Percentiles rank a stretch among this genome's conserved stretches.
phyloP scores from a whole-genome alignment of 1,140 invertebrate genomes.

The Periplaneta americana region DNA sequence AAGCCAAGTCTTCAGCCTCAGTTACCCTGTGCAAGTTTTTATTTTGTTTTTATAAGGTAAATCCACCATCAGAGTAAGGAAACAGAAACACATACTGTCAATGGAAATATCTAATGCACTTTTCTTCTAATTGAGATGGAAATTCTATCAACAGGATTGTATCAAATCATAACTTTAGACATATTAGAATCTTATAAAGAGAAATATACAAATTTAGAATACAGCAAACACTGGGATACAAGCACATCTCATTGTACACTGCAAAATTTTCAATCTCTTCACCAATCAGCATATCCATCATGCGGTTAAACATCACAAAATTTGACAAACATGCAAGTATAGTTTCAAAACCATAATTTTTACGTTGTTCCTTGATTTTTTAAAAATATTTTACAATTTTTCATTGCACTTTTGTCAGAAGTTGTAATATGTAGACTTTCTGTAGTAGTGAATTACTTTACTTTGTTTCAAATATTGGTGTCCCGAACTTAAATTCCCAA shows the following conservation, averaged over 20 bases:
- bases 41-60: background rate
- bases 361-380: background rate
- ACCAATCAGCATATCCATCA: background rate
- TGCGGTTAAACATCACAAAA: background rate
- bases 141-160: background rate
- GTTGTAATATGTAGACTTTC: background rate
- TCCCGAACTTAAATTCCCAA: background rate
- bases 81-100: slow-evolving; percentile 2
- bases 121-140: slow-evolving; percentile 5
- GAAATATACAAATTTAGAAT: slow-evolving; percentile 14
- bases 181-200: slow-evolving; percentile 10
- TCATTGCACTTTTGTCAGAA: background rate
- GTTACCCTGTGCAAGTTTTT: slow-evolving; percentile 19
- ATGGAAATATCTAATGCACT: background rate
- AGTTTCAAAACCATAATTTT: background rate
- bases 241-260: slow-evolving; percentile 11
- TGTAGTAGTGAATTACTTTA: background rate
- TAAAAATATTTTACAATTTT: slow-evolving; percentile 1
- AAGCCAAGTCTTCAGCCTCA: slow-evolving; percentile 16
- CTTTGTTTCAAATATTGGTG: background rate
- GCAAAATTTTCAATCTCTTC: background rate
- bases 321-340: background rate
- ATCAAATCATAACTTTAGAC: slow-evolving; percentile 10
- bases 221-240: slow-evolving; percentile 18
- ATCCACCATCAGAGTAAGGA: background rate